Evolutionary conservation across 2,888 invertebrate species (phyloP).

Genomic region (Habroteleia sp.): DNA sequence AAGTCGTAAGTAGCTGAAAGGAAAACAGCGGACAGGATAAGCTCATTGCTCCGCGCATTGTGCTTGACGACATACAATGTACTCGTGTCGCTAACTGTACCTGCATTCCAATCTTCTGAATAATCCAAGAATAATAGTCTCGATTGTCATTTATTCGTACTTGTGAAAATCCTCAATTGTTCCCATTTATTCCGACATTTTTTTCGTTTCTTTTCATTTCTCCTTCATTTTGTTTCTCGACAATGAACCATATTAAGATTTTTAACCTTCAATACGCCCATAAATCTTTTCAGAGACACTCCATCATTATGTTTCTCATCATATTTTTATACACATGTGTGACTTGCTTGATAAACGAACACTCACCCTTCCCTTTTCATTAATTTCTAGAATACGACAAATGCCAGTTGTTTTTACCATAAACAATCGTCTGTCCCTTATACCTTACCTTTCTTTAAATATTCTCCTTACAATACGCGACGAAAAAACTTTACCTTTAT

Average conservation of each 20-base stretch:
- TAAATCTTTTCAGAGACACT: too few species aligned
- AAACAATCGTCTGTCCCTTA: too few species aligned
- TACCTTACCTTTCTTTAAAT: too few species aligned
- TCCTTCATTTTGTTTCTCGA: conserved; percentile 23
- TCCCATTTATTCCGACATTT: conserved; percentile 42
- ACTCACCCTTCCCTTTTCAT: too few species aligned
- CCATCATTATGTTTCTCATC: too few species aligned
- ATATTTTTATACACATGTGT: too few species aligned
- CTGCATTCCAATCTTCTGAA: conserved; percentile 78
- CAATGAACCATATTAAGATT: conserved; percentile 32
- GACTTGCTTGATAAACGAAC: too few species aligned
- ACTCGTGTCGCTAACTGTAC: conserved; percentile 76
- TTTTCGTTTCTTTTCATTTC: conserved; percentile 28
- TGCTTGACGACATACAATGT: conserved; percentile 67
- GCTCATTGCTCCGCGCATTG: conserved; percentile 62
- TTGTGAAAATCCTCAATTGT: conserved; percentile 59
- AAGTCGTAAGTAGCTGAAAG: conserved; percentile 65
- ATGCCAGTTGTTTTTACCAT: too few species aligned
- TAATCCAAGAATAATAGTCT: conserved; percentile 69
- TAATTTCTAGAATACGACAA: too few species aligned
- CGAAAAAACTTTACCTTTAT: too few species aligned
- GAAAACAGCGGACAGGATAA: conserved; percentile 66
- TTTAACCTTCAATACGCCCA: conserved; percentile 52
- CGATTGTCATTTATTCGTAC: conserved; percentile 64
- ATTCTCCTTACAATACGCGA: too few species aligned